Evolutionary conservation across 2,797 vertebrate genomes (phyloP).

Genomic region (Helarctos malayanus): DNA sequence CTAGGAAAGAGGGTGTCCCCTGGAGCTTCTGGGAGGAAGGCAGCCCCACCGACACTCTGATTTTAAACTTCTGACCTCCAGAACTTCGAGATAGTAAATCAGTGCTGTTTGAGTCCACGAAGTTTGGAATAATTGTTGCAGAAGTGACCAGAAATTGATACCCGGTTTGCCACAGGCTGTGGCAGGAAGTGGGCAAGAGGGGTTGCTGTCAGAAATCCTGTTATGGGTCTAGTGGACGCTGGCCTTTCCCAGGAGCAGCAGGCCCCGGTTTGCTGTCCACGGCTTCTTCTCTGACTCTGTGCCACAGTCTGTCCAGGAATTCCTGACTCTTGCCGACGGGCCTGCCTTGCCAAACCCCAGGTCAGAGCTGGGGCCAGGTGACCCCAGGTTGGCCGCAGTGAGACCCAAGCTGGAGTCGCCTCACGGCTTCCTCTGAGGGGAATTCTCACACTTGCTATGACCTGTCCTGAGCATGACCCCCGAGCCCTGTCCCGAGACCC

Average conservation of each 20-base stretch:
- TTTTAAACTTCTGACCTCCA: background rate
- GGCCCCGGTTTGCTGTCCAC: background rate
- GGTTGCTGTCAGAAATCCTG: background rate
- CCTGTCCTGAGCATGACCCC: background rate
- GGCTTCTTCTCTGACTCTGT: background rate
- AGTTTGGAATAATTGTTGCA: fast-evolving
- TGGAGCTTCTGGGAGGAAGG: background rate
- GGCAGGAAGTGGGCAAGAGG: background rate
- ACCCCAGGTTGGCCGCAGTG: background rate
- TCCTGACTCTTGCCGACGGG: background rate
- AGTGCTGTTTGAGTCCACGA: background rate
- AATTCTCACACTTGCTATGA: fast-evolving
- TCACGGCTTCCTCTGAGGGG: background rate
- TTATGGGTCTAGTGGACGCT: fast-evolving
- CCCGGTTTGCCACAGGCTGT: background rate
- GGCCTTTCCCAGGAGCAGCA: background rate
- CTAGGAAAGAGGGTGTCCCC: fast-evolving
- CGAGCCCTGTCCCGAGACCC: background rate
- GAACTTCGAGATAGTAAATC: background rate
- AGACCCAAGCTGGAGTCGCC: background rate
- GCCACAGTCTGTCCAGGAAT: background rate
- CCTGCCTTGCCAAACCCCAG: background rate
- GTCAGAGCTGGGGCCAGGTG: background rate
- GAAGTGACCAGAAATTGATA: background rate
- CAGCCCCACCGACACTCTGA: background rate